Evolutionary conservation across 2,113 vertebrate species (phyloP).

Genomic region (Ginglymostoma cirratum): DNA sequence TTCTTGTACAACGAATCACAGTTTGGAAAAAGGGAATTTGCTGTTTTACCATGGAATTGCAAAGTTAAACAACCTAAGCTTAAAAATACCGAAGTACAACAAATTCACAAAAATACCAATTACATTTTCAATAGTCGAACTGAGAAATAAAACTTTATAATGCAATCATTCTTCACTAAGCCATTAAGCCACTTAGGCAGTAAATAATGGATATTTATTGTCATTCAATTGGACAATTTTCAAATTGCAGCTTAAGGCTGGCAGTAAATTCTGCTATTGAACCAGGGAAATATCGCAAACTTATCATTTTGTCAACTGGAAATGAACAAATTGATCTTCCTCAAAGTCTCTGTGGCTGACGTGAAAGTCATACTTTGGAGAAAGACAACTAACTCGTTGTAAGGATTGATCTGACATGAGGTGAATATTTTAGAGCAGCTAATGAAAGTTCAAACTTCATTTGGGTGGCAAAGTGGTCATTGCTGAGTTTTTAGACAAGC

Average conservation of each 20-base stretch:
- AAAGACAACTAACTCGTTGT: neutral
- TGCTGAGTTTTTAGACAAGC: neutral
- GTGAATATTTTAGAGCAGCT: neutral
- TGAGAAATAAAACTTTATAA: neutral
- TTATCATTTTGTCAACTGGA: constrained; percentile 5
- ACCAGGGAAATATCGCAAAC: neutral
- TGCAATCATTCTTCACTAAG: neutral
- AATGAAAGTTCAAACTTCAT: neutral
- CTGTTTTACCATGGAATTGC: neutral
- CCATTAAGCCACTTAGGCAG: neutral
- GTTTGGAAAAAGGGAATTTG: neutral
- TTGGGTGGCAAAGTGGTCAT: neutral
- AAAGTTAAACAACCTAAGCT: neutral
- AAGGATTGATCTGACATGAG: neutral
- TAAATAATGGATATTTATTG: constrained; percentile 1
- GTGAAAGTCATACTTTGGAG: neutral
- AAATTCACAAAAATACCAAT: neutral
- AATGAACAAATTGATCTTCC: constrained; percentile 20
- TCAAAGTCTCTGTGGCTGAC: neutral
- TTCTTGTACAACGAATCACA: neutral
- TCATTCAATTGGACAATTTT: neutral
- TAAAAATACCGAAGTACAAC: neutral
- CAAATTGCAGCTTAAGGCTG: constrained; percentile 3
- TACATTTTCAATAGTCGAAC: neutral
- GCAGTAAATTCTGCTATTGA: neutral